Base-by-base conservation (phyloP, 37 sponge, comb jelly and placozoan species). In the Axinella damicornis region DNA sequence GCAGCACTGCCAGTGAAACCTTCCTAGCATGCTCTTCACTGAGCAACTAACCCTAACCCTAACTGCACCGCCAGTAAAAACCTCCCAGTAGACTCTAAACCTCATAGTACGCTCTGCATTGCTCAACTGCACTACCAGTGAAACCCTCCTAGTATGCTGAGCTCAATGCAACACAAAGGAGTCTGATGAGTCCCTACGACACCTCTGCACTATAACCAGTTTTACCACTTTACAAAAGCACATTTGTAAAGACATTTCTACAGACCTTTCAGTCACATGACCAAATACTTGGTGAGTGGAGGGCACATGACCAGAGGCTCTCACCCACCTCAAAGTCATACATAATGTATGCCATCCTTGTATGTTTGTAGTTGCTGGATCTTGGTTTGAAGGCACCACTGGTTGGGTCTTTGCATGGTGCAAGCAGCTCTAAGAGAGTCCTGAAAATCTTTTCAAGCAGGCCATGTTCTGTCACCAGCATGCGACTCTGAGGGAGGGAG, bases 321-420 rank as follows among this genome's bases (percentile, higher is more conserved):
- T 53, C 63, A 19, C 65, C 20, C 22, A 90, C 92, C 92, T 84
- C 28, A 92, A 32, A 81, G 69, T 92, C 93, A 53, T 84, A 53
- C 30, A 88, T 56, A 12, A 84, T 24, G 53, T 81, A 84, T 69
- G 22, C 39, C 13, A 92, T 75, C 9, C 89, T 65, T 5, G 28
- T 21, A 57, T 82, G 74, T 28, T 78, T 74, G 64, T 92, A 83
- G 32, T 58, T 73, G 35, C 28, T 55, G 11, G 80, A 65, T 0
- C 35, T 36, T 9, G 85, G 60, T 16, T 64, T 57, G 57, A 84
- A 54, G 2, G 21, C 16, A 0, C 77, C 74, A 37, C 71, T 72
- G 46, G 19, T 64, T 19, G 71, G 71, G 39, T 82, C 76, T 58
- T 58, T 53, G 38, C 75, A 79, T 16, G 77, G 78, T 31, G 36